Conservation (phyloP, 2,113 vertebrate genomes). For the Neotragus pygmaeus region DNA sequence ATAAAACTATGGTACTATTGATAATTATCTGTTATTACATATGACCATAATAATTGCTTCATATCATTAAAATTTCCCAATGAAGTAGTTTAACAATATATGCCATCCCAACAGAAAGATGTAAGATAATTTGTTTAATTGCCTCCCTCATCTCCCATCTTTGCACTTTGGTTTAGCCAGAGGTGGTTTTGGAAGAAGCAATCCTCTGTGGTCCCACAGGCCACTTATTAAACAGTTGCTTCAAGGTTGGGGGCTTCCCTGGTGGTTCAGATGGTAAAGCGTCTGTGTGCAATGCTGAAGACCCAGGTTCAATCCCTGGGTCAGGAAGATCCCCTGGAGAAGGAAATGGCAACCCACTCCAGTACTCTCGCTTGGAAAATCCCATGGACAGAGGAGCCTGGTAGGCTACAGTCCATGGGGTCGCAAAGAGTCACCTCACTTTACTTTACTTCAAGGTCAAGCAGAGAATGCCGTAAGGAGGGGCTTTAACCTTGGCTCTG, state of each 20-base stretch:
- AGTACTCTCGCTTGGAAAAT: not conserved
- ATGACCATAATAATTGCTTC: not conserved
- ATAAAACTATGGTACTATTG: not conserved
- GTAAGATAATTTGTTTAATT: not conserved
- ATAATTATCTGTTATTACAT: no score
- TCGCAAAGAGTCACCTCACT: not conserved
- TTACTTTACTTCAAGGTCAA: not conserved
- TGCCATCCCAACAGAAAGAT: not conserved
- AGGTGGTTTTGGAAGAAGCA: not conserved
- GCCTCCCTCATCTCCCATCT: not conserved
- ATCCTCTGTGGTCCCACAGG: no score
- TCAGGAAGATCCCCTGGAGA: not conserved
- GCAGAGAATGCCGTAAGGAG: not conserved
- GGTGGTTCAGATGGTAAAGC: not conserved
- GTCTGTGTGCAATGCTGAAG: not conserved
- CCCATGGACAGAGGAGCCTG: not conserved
- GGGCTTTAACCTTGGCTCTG: not conserved
- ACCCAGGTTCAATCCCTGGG: not conserved
- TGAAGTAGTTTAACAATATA: no score
- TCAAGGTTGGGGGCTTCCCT: not conserved
- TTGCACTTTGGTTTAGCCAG: not conserved
- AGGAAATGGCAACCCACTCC: not conserved
- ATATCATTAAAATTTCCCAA: not conserved
- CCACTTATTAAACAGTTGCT: not conserved
- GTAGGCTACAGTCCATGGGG: not conserved